Evolutionary conservation across 53 echinoderm and acorn worm species (phyloP), one percentile per base, ranked within the genome.

Genomic region (Echinometra lucunter): DNA sequence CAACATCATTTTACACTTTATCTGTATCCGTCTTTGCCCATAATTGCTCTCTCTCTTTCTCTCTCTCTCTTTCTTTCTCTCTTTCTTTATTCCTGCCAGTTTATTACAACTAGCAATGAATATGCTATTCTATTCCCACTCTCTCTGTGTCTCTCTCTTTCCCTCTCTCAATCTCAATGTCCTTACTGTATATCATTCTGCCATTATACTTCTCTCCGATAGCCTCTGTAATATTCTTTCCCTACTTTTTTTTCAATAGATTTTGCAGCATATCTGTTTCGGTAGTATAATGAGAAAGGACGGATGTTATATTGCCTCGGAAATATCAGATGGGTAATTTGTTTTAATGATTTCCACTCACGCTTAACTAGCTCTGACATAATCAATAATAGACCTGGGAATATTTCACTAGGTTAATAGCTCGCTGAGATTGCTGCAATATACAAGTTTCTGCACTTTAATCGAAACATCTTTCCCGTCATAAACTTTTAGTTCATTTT

Each of bases 361-460:
- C 72, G 72, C 15, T 72, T 13, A 72, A 72, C 28, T 72, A 72
- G 28, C 72, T 72, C 72, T 72, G 72, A 72, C 72, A 53, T n/a
- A 72, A 72, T 15, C 72, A 4, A 72, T 35, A 72, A 72, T 72
- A 30, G 32, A 34, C n/a, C 35, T 72, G 1, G 72, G 35, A 12
- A n/a, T 30, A 34, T 72, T 15, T 72, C 35, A 34, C 72, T 28
- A 35, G 72, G 35, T 72, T 34, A 72, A 35, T 72, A 72, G 35
- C 35, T 35, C 72, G 16, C 15, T 32, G 32, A 13, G 72, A 72
- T 13, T 35, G 72, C 72, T 12, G n/a, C 16, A 6, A 28, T 53
- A 53, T 11, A 13, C 8, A 9, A 72, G 2, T 34, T 32, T 35
- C 28, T 72, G 72, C 35, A 72, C 72, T 72, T 72, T 72, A 0